These are phyloP conservation scores for Drosophila mercatorum DNA, from an alignment of 2,888 invertebrate species.

Conservation along the genomic window DNA sequence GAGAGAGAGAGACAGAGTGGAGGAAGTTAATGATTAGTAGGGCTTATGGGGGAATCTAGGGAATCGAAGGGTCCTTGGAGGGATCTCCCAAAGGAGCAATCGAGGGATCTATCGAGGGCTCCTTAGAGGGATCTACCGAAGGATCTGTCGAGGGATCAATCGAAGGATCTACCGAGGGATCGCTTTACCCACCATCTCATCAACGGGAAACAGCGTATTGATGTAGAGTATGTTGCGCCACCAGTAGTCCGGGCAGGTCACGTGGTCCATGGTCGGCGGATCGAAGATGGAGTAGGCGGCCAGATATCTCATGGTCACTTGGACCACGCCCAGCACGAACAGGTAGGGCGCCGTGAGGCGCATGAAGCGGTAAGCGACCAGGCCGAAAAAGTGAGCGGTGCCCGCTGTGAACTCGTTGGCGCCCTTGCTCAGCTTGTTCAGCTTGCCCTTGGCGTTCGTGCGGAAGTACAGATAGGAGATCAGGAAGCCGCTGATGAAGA, in stretches of 20 bases:
- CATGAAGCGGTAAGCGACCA: constrained; percentile 91
- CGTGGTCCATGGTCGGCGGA: constrained; percentile 92
- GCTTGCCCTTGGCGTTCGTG: constrained; percentile 90
- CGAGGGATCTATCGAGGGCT: neutral
- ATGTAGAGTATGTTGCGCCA: constrained; percentile 95
- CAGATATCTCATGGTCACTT: constrained; percentile 95
- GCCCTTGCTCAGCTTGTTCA: constrained; percentile 88
- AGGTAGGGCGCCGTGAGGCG: constrained; percentile 93
- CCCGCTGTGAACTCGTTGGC: constrained; percentile 88
- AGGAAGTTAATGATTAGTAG: neutral
- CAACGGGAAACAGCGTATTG: constrained; percentile 93
- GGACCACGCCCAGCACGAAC: constrained; percentile 92
- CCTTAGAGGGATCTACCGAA: neutral
- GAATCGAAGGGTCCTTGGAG: neutral
- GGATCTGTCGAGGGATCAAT: neutral
- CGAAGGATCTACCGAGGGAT: neutral
- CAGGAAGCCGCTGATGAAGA: constrained; percentile 92
- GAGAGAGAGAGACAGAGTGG: neutral
- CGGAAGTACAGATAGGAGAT: constrained; percentile 94
- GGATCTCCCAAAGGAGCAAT: neutral
- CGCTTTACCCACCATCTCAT: constrained; percentile 89
- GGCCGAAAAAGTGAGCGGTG: constrained; percentile 89
- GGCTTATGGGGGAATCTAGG: neutral
- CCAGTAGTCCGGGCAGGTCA: constrained; percentile 93
- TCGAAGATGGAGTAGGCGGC: constrained; percentile 92